Evolutionary conservation across 2,797 vertebrate species (phyloP).

Genomic region (Hypotaenidia philippensis): DNA sequence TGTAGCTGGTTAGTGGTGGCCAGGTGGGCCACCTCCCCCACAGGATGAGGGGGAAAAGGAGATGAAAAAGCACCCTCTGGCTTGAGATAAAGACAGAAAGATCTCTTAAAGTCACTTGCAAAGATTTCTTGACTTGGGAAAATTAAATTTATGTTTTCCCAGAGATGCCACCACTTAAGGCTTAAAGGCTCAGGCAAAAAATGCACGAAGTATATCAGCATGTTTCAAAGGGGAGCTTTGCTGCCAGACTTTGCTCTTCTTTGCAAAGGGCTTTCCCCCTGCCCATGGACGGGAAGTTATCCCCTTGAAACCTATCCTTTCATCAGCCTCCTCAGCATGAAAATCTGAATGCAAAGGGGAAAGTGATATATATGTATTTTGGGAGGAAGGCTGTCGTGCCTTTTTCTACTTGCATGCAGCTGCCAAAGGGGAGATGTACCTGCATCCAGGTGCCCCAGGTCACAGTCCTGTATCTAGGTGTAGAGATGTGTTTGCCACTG

Average conservation of each 20-base stretch:
- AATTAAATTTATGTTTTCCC: not conserved
- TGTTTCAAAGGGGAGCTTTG: not conserved
- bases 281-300: not conserved
- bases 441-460: not conserved
- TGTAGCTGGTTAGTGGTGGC: not conserved
- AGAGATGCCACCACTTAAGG: not conserved
- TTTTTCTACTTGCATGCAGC: not conserved
- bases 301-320: not conserved
- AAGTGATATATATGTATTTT: not conserved
- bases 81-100: not conserved
- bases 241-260: not conserved
- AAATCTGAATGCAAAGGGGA: not conserved
- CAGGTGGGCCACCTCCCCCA: fast-evolving
- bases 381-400: not conserved
- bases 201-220: not conserved
- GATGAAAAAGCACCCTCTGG: not conserved
- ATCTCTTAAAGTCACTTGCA: not conserved
- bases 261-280: not conserved
- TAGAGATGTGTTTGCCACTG: not conserved
- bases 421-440: not conserved
- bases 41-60: not conserved
- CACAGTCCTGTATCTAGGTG: not conserved
- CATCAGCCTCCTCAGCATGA: not conserved
- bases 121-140: not conserved
- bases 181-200: not conserved